Evolutionary conservation across 2,113 vertebrate genomes (phyloP).

Genomic region (Microtus pennsylvanicus): DNA sequence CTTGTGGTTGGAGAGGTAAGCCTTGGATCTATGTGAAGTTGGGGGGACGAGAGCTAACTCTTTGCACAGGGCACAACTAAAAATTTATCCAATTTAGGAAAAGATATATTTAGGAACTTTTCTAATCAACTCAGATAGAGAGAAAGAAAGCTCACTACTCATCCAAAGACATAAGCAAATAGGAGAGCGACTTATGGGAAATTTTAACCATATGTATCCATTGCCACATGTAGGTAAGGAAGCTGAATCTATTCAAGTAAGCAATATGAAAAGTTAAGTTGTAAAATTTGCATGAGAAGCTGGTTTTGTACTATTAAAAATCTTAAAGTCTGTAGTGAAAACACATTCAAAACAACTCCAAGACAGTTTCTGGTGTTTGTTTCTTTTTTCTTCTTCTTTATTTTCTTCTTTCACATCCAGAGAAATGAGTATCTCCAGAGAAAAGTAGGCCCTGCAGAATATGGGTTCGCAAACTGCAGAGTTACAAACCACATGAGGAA

Average conservation of each 20-base stretch:
- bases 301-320: constrained; percentile 14
- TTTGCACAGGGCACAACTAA: not conserved
- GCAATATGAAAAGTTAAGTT: constrained; percentile 16
- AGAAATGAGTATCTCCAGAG: constrained; percentile 63
- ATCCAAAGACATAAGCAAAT: not conserved
- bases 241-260: constrained; percentile 37
- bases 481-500: constrained; percentile 66
- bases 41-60: not conserved
- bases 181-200: not conserved
- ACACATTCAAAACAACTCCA: constrained; percentile 40
- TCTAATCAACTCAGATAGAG: constrained; percentile 7
- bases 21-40: not conserved
- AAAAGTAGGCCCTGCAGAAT: constrained; percentile 56
- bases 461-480: constrained; percentile 77
- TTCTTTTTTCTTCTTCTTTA: not conserved
- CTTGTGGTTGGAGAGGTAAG: not conserved
- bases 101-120: constrained; percentile 6
- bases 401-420: constrained; percentile 12
- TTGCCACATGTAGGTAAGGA: not conserved
- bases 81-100: not conserved
- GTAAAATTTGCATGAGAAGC: constrained; percentile 56
- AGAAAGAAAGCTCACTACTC: constrained; percentile 17
- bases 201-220: constrained; percentile 35
- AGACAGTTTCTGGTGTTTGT: not conserved
- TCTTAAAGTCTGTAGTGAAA: constrained; percentile 54